Percentiles rank a stretch among this genome's conserved stretches.
Conservation (phyloP, 2,888 invertebrate genomes). For the Stenoptilia bipunctidactyla region DNA sequence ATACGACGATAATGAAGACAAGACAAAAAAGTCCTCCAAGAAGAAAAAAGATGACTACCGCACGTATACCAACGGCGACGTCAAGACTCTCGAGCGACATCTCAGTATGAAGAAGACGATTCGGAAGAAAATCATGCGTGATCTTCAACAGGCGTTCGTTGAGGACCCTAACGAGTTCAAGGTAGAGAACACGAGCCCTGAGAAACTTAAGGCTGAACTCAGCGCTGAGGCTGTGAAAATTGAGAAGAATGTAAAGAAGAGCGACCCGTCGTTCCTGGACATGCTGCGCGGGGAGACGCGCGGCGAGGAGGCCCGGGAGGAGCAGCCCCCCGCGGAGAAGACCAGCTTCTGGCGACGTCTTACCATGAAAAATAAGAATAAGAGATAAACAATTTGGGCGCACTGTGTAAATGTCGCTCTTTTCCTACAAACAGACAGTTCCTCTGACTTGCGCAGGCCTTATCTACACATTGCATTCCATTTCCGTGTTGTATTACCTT, state of each 20-base stretch:
- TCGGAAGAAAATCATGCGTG: slow-evolving; percentile 87
- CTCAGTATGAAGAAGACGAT: slow-evolving; percentile 91
- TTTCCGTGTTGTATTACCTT: no score
- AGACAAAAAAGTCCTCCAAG: slow-evolving; percentile 67
- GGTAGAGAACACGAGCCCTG: slow-evolving; percentile 77
- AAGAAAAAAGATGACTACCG: slow-evolving; percentile 79
- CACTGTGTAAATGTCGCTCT: slow-evolving; percentile 21
- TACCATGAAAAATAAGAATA: slow-evolving; percentile 77
- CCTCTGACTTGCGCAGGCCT: no score
- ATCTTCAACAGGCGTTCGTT: slow-evolving; percentile 81
- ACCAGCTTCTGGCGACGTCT: slow-evolving; percentile 78
- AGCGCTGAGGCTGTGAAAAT: slow-evolving; percentile 78
- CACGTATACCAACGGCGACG: slow-evolving; percentile 75
- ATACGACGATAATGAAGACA: slow-evolving; percentile 56
- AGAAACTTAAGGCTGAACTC: slow-evolving; percentile 76
- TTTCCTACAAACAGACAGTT: no score
- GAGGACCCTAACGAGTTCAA: slow-evolving; percentile 80
- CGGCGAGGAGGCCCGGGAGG: slow-evolving; percentile 50
- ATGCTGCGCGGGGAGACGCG: slow-evolving; percentile 75
- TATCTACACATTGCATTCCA: no score
- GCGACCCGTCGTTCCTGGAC: slow-evolving; percentile 76
- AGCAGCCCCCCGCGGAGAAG: slow-evolving; percentile 67
- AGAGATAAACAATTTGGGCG: slow-evolving; percentile 62
- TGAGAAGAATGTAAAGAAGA: slow-evolving; percentile 62
- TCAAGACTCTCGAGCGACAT: slow-evolving; percentile 83